A percentile compares a stretch with the other conserved stretches of the same genome.
These are phyloP conservation scores for Falco concolor DNA, from an alignment of 2,797 vertebrate species.

Conservation along the genomic window DNA sequence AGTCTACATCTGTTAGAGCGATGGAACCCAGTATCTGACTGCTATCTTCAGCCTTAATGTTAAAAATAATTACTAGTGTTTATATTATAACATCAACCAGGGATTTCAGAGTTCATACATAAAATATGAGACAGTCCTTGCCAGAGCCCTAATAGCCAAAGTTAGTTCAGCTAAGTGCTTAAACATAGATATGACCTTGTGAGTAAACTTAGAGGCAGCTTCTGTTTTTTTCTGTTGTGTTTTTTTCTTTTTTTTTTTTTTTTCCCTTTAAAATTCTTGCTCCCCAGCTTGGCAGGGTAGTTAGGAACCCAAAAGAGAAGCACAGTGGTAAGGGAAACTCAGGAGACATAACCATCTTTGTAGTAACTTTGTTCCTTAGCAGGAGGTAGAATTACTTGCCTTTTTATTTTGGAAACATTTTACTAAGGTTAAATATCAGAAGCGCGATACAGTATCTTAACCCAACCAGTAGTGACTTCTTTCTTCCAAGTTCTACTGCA, in stretches of 20 bases:
- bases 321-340: background rate
- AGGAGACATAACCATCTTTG: background rate
- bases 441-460: background rate
- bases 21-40: background rate
- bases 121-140: constrained; percentile 39
- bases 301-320: background rate
- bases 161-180: background rate
- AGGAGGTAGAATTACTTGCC: background rate
- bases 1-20: background rate
- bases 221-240: background rate
- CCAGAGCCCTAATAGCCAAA: background rate
- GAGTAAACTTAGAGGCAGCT: background rate
- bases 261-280: background rate
- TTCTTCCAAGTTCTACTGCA: background rate
- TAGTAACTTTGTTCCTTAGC: background rate
- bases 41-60: background rate
- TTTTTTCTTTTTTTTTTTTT: background rate
- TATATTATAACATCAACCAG: background rate
- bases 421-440: background rate
- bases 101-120: constrained; percentile 30
- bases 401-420: background rate
- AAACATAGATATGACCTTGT: background rate
- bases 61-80: constrained; percentile 45
- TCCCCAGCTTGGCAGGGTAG: background rate
- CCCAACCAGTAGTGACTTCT: background rate